Base-by-base conservation (phyloP, 2,113 vertebrate genomes). In the Hemiprocne comata region DNA sequence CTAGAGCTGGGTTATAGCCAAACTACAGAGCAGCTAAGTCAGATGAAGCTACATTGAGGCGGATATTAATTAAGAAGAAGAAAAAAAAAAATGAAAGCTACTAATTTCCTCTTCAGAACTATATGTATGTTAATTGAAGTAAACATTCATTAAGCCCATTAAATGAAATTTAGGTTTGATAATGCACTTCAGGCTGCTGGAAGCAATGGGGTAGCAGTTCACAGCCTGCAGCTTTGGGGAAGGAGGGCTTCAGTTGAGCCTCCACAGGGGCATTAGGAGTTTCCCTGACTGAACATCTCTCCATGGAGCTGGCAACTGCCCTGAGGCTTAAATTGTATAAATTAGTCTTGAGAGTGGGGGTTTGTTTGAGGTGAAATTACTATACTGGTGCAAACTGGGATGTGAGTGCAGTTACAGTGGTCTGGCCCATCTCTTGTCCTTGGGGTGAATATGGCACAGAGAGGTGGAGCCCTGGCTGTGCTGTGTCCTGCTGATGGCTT, bases 41-140 rank as follows among this genome's bases (percentile, higher is more conserved):
- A 80, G 66, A 85, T 72, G 78, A 75, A 84, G 53, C 73, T 60
- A 33, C 5, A 14, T 7, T 24, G 26, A 87, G 48, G 42, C 69
- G 87, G 61, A 81, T 81, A 81, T 77, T 78, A 91, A 80, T 91
- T 80, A 81, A 62, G 55, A 69, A 79, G n/a, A 53, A 79, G 70
- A 86, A 86, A 79, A 74, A 86, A 86, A 74, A 80, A 84, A 86
- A 53, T 3, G 42, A 77, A 93, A 91, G 65, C 53, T 74, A 74
- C 50, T 96, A 5, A 61, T 94, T 96, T 93, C 65, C 25, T 81
- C 65, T 46, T 93, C 61, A 72, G 85, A 76, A 64, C 17, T 54
- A 16, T n/a, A 61, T 51, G 29, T 57, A 53, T 91, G 64, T 34
- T 91, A 82, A 93, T 89, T 71, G 40, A 69, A 87, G 46, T 65